phyloP scores from a whole-genome alignment of 2,888 invertebrate species.

The Andrena dorsata region DNA sequence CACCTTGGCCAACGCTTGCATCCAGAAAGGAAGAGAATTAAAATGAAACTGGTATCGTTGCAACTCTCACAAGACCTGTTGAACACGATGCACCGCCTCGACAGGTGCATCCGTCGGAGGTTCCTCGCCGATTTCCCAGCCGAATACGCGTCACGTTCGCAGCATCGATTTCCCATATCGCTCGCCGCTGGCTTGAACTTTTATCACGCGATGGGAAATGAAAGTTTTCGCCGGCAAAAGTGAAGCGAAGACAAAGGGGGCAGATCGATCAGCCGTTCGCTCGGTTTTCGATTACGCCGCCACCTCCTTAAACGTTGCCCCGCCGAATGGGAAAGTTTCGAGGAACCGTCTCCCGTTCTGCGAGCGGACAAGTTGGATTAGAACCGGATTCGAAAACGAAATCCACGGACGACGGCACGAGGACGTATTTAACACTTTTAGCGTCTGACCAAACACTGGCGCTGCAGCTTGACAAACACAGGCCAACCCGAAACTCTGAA shows the following conservation, averaged over 20 bases:
- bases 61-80: conserved; percentile 65
- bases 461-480: neutral
- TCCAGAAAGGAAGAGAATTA: conserved; percentile 46
- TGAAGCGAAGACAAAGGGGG: conserved; percentile 44
- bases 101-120: conserved; percentile 36
- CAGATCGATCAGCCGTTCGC: conserved; percentile 56
- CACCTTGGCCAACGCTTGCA: neutral
- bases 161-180: conserved; percentile 68
- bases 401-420: conserved; percentile 2
- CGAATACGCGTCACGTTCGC: conserved; percentile 52
- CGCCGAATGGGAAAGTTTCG: conserved; percentile 30
- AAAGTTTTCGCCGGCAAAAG: conserved; percentile 57
- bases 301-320: conserved; percentile 7
- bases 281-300: conserved; percentile 50
- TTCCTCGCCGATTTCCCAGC: conserved; percentile 45
- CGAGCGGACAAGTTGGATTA: neutral
- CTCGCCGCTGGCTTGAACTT: conserved; percentile 44
- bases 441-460: neutral
- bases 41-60: conserved; percentile 46
- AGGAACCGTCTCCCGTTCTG: neutral
- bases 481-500: neutral
- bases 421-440: conserved; percentile 11
- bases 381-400: neutral
- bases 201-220: conserved; percentile 57
- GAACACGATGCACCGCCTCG: conserved; percentile 43